A percentile compares a stretch with the other conserved stretches of the same genome.
These are phyloP conservation scores for Epistrophella euchroma DNA, from an alignment of 2,888 invertebrate species.

Conservation along the genomic window DNA sequence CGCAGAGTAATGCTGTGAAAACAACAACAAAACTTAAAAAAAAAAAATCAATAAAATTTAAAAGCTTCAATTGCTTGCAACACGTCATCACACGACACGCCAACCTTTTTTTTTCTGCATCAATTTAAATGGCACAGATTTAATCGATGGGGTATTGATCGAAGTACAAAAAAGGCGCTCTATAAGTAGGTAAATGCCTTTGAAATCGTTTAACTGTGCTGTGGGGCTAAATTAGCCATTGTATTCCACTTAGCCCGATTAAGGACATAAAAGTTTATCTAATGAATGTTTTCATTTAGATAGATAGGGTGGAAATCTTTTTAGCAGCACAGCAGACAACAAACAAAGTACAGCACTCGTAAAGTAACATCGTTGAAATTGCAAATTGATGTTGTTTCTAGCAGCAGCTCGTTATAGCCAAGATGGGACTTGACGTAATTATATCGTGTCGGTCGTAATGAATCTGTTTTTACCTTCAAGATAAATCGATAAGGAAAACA, in stretches of 20 bases:
- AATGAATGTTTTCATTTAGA: constrained; percentile 14
- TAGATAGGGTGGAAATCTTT: not conserved
- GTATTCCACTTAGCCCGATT: constrained; percentile 26
- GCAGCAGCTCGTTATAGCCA: constrained; percentile 9
- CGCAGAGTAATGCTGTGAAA: not conserved
- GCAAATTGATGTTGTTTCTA: constrained; percentile 20
- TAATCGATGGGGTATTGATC: constrained; percentile 34
- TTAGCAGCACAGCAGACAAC: not conserved
- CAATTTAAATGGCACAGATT: constrained; percentile 27
- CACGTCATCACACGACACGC: constrained; percentile 15
- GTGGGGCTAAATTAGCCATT: constrained; percentile 13
- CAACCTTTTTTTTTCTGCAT: not conserved
- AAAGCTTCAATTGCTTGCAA: not conserved
- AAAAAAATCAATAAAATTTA: constrained; percentile 29
- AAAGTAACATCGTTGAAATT: not conserved
- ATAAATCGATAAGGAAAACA: not conserved
- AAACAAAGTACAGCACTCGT: too few relatives aligned
- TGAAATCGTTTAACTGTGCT: constrained; percentile 42
- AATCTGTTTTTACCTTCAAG: constrained; percentile 20
- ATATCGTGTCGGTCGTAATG: constrained; percentile 11
- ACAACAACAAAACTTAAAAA: constrained; percentile 5
- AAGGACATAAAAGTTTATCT: constrained; percentile 21
- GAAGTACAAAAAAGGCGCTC: constrained; percentile 1
- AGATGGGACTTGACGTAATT: constrained; percentile 24
- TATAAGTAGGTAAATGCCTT: constrained; percentile 28